Conservation (phyloP, 2,797 vertebrate species). For the Uromys caudimaculatus region DNA sequence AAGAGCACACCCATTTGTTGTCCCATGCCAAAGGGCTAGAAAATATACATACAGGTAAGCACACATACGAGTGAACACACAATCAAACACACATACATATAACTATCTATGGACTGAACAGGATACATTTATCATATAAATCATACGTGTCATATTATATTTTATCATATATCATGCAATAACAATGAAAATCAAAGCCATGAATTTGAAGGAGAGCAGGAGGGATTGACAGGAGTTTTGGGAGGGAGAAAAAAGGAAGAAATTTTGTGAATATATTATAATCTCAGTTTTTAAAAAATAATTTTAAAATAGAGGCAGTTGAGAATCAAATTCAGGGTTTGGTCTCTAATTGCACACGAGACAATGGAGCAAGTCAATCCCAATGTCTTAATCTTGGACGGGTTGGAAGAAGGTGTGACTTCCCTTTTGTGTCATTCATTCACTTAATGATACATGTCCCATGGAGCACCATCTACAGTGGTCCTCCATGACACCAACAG, state of each 20-base stretch:
- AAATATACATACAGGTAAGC: background rate
- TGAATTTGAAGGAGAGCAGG: background rate
- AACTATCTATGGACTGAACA: background rate
- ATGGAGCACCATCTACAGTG: background rate
- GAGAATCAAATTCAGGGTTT: background rate
- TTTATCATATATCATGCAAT: background rate
- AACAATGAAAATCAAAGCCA: background rate
- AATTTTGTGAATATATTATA: background rate
- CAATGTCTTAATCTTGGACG: background rate
- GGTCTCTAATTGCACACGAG: background rate
- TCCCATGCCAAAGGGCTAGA: background rate
- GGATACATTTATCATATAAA: background rate
- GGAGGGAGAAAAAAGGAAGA: background rate
- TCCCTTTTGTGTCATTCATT: background rate
- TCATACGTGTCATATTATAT: background rate
- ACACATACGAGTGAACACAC: background rate
- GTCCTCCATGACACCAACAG: background rate
- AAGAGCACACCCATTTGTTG: background rate
- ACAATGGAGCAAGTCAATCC: background rate
- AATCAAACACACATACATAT: background rate
- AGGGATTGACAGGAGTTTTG: background rate
- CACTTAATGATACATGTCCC: background rate
- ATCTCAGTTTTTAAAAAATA: background rate
- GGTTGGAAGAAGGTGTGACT: background rate
- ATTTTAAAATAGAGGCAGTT: background rate